Conservation (phyloP, 2,888 invertebrate species). For the Minunthozetes semirufus region DNA sequence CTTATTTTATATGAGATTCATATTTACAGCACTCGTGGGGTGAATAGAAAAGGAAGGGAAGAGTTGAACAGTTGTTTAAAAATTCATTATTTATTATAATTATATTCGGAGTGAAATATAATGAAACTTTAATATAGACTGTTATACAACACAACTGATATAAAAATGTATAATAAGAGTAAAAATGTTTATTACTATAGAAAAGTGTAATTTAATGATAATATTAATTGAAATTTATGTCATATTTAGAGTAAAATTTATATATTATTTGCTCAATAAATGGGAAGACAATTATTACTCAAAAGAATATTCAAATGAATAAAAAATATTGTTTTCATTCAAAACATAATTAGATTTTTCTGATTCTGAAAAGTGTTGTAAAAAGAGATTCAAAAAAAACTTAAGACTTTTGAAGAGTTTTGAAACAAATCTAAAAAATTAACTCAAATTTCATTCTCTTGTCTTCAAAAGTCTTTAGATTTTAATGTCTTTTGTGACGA, state of each 20-base stretch:
- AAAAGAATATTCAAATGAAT: no score
- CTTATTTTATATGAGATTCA: not conserved
- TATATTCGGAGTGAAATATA: not conserved
- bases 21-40: conserved; percentile 24
- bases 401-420: no score
- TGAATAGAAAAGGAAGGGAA: not conserved
- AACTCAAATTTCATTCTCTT: no score
- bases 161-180: not conserved
- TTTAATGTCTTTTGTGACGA: no score
- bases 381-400: no score
- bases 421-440: no score
- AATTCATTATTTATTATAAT: conserved; percentile 18
- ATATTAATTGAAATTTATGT: not conserved
- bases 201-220: not conserved
- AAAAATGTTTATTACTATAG: not conserved
- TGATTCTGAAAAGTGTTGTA: no score
- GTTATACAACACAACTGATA: no score
- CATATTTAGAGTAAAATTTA: not conserved
- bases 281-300: no score
- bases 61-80: not conserved
- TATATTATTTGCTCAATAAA: not conserved
- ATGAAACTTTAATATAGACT: not conserved
- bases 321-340: no score
- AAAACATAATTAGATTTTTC: no score
- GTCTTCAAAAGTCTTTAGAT: no score